Percentiles rank a stretch among this genome's conserved stretches.
Conservation (phyloP, 2,113 vertebrate genomes). For the Rhea americana region DNA sequence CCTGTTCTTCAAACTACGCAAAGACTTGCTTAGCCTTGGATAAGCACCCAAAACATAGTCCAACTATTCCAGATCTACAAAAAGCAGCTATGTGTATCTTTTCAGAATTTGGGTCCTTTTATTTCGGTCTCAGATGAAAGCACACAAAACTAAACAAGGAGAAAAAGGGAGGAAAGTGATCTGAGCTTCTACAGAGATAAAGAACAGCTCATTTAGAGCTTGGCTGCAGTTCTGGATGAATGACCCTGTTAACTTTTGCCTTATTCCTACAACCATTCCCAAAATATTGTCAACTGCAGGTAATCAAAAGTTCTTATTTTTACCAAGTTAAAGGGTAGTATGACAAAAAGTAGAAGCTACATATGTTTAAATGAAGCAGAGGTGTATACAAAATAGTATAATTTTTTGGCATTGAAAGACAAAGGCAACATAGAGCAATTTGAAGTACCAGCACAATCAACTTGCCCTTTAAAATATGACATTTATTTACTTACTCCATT, state of each 20-base stretch:
- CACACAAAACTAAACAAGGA: conserved; percentile 28
- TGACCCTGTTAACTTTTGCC: background rate
- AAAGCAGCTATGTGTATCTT: background rate
- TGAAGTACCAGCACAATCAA: background rate
- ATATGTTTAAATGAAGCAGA: background rate
- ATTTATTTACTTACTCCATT: background rate
- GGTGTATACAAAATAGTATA: background rate
- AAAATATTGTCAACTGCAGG: background rate
- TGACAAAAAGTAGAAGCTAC: background rate
- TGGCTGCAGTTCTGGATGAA: conserved; percentile 38
- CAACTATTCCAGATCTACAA: conserved; percentile 8
- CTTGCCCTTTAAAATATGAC: background rate
- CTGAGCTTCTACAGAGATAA: conserved; percentile 20
- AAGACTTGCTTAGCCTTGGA: conserved; percentile 51
- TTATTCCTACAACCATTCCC: background rate
- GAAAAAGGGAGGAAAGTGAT: conserved; percentile 6
- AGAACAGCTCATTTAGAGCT: conserved; percentile 33
- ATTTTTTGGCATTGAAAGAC: background rate
- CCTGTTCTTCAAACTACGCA: conserved; percentile 24
- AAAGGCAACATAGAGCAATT: background rate
- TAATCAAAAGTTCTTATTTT: background rate
- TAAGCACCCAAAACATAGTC: conserved; percentile 27
- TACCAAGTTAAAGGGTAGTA: background rate
- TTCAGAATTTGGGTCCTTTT: conserved; percentile 29
- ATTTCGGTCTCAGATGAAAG: conserved; percentile 48